Base-by-base conservation (phyloP, 2,113 vertebrate species). In the Platichthys stellatus region DNA sequence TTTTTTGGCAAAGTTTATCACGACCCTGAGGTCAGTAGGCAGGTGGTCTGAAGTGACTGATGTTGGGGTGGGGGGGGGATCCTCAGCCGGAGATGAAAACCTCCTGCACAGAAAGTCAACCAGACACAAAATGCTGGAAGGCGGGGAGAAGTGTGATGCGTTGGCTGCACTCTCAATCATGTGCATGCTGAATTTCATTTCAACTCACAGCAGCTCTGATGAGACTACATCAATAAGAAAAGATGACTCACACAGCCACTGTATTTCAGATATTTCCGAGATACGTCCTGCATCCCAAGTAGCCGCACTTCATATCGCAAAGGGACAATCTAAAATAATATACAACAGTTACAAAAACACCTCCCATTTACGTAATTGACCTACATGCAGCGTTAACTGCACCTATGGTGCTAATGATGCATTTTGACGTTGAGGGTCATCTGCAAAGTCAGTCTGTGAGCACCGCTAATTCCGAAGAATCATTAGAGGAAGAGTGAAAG, bases 401-500 rank as follows among this genome's bases (percentile, higher is more conserved):
- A 43, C 40, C 40, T 43, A 23, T 23, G 13, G 40, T 13, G 40
- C 40, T 43, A 43, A 13, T 13, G 3, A 13, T 12, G 40, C 47
- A 12, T 64, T 64, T 64, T 61, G 63, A 67, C 62, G 67, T 78
- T 45, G 62, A 57, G 43, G 54, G 54, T 80, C 65, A 80, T 80
- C 75, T 78, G 67, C 43, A 64, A 66, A 79, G 72, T 86, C 72
- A 57, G 54, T 54, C 31, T 57, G 54, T 64, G 65, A 86, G 62
- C 20, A 20, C 77, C 23, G n/a, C 26, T 82, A 80, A 83, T 88
- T 84, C 69, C 26, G 61, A 68, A 68, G 53, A 86, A 84, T 84
- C 66, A 86, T 85, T 86, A 85, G 35, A 75, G 69, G 65, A 64
- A 81, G 76, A 85, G 45, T 77, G 76, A 83, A 88, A 86, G 57